Evolutionary conservation across 2,113 vertebrate genomes (phyloP), one percentile per base, ranked within the genome.

Genomic region (Progne subis): DNA sequence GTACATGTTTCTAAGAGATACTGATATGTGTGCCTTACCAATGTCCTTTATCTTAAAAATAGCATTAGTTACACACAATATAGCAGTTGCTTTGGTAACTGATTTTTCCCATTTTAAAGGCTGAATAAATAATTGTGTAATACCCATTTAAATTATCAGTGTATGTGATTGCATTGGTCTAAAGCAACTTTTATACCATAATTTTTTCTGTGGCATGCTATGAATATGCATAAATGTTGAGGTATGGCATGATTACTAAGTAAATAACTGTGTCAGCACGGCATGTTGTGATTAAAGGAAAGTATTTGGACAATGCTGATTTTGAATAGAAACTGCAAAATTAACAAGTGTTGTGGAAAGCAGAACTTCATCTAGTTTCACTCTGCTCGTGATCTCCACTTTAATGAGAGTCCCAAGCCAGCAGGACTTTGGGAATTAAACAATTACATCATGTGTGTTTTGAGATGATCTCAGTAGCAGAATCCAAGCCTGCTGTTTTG

Each of bases 61-160:
- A 96, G 92, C 90, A 76, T 84, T 94, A 90, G 59, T 78, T 90
- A 68, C 68, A 96, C 76, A 96, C 61, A 95, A 79, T 93, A 84
- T 69, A 94, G 76, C 86, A 95, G 93, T 95, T 96, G 93, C 93
- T 96, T 94, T 94, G 95, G 95, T 72, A 96, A 97, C 95, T 94
- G 90, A 90, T 90, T 93, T 94, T 90, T 65, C 64, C 47, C 44
- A 44, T 70, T 92, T 78, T 92, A 94, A 93, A 96, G 50, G 61
- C 82, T 92, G 90, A 93, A 93, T 78, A 96, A 96, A 96, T 68
- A 95, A 82, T 84, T 86, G 82, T 93, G 90, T 82, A 86, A 96
- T 55, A 67, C 39, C 67, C 71, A 94, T 74, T 84, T 90, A 95
- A 94, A 91, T 92, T 86, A 81, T 61, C 76, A 56, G 80, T 15